A percentile compares a stretch with the other conserved stretches of the same genome.
Evolutionary conservation across 2,888 invertebrate genomes (phyloP).

Genomic region (Zhuqinia jingwanae): DNA sequence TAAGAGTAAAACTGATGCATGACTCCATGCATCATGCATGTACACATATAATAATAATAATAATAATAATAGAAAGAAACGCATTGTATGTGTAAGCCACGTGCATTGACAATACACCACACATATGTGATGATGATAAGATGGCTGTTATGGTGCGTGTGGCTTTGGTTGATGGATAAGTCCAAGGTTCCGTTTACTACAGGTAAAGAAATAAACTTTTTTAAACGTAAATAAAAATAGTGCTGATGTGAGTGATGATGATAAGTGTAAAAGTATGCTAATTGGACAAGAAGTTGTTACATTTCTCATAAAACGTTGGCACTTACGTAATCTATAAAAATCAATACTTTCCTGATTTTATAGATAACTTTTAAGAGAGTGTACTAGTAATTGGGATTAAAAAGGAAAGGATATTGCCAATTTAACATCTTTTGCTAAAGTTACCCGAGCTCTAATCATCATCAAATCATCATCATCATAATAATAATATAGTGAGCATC

Average conservation of each 20-base stretch:
- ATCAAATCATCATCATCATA: no score
- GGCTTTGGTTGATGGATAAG: slow-evolving; percentile 93
- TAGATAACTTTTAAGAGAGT: neutral
- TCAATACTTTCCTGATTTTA: neutral
- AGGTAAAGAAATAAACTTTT: slow-evolving; percentile 80
- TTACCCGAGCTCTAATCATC: slow-evolving; percentile 2
- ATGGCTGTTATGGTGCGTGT: no score
- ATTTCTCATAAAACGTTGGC: slow-evolving; percentile 40
- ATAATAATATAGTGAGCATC: no score
- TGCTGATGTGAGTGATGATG: neutral
- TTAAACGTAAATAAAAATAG: neutral
- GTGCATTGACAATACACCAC: no score
- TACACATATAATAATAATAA: neutral
- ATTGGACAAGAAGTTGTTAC: slow-evolving; percentile 26
- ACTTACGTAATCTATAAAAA: slow-evolving; percentile 62
- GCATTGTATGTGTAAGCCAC: no score
- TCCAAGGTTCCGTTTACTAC: slow-evolving; percentile 88
- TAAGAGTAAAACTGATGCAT: neutral
- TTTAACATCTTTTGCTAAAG: slow-evolving; percentile 16
- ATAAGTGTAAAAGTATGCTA: slow-evolving; percentile 33
- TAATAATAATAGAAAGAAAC: no score
- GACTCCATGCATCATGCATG: neutral
- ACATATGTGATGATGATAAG: no score
- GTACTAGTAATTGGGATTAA: slow-evolving; percentile 46
- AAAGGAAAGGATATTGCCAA: slow-evolving; percentile 18